These are phyloP conservation scores for Apis florea DNA, from an alignment of 1,140 invertebrate genomes.

Conservation along the genomic window DNA sequence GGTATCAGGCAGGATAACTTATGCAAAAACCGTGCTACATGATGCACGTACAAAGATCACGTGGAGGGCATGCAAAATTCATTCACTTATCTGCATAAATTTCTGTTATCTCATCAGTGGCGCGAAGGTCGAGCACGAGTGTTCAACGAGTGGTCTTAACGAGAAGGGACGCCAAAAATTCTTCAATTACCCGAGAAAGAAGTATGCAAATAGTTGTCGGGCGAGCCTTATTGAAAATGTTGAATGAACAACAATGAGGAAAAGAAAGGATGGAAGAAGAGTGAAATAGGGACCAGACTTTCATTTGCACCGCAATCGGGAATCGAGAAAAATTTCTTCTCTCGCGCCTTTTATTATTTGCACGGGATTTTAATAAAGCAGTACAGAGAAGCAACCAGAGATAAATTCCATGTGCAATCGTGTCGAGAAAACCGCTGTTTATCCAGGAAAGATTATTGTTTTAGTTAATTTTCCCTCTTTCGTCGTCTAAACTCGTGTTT, in stretches of 20 bases:
- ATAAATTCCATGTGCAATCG: background rate
- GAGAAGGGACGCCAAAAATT: conserved; percentile 4
- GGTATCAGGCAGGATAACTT: conserved; percentile 8
- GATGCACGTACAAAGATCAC: background rate
- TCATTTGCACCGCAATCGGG: background rate
- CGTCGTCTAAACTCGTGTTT: too few relatives aligned
- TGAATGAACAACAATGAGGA: too few relatives aligned
- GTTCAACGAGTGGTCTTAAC: background rate
- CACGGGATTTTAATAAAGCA: conserved; percentile 14
- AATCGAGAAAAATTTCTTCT: background rate
- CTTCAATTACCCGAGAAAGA: background rate
- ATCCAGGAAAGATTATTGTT: background rate
- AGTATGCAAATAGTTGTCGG: background rate
- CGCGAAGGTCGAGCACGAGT: background rate
- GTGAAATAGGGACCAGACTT: background rate
- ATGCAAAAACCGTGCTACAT: conserved; percentile 26
- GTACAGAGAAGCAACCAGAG: background rate
- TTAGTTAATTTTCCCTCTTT: background rate
- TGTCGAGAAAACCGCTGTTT: background rate
- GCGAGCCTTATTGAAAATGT: background rate
- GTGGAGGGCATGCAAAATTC: conserved; percentile 27
- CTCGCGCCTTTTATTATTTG: background rate
- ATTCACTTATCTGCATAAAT: conserved; percentile 33
- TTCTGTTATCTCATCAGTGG: conserved; percentile 30
- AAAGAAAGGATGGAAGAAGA: background rate